phyloP scores from a whole-genome alignment of 2,888 invertebrate genomes.

The Leucozona laternaria region DNA sequence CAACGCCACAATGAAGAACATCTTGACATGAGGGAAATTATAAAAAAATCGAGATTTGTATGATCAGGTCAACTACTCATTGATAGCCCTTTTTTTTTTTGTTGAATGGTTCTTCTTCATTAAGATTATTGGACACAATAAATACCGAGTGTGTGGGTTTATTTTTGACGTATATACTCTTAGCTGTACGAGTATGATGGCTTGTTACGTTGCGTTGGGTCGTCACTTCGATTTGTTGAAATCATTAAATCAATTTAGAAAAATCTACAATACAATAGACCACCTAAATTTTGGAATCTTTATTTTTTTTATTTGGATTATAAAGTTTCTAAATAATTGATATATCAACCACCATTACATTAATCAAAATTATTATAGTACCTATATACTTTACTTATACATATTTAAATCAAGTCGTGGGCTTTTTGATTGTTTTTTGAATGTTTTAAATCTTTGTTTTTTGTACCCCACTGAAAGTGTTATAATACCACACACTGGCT shows the following conservation, averaged over 20 bases:
- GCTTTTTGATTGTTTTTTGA: constrained; percentile 50
- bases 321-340: constrained; percentile 69
- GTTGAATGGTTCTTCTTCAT: constrained; percentile 57
- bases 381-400: too few relatives aligned
- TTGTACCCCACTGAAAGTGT: too few relatives aligned
- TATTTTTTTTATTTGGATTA: constrained; percentile 37
- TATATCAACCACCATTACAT: constrained; percentile 64
- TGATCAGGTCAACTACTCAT: constrained; percentile 60
- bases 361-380: too few relatives aligned
- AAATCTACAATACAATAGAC: constrained; percentile 60
- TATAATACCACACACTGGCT: too few relatives aligned
- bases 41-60: constrained; percentile 38
- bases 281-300: constrained; percentile 51
- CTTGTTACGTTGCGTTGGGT: neutral
- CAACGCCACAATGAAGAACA: constrained; percentile 39
- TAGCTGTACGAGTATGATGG: too few relatives aligned
- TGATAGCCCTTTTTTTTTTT: constrained; percentile 39
- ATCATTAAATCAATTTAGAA: constrained; percentile 70
- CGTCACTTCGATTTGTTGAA: constrained; percentile 41
- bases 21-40: constrained; percentile 34
- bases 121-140: constrained; percentile 56
- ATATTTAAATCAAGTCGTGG: constrained; percentile 56
- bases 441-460: too few relatives aligned
- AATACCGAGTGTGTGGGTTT: constrained; percentile 36
- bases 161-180: neutral